Evolutionary conservation across 1,140 invertebrate species (phyloP), one percentile per base, ranked within the genome.

Genomic region (Oryzaephilus surinamensis): DNA sequence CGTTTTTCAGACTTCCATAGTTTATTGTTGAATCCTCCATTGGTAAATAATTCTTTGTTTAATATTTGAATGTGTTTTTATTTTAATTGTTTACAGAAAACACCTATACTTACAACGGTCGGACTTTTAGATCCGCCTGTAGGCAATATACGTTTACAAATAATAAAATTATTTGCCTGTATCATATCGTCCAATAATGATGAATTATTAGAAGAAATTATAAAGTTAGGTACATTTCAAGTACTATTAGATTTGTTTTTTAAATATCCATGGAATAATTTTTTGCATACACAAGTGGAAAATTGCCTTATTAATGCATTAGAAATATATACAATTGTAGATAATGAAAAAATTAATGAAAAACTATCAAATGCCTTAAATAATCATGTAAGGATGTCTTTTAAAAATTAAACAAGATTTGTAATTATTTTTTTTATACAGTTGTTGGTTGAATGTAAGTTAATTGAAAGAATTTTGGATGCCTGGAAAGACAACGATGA

Each of bases 231-330:
- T 18, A 70, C 67, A 6, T 53, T 69, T 38, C 52, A 59, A 19
- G 56, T 67, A 50, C 65, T 81, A 30, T 60, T 90, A 70, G 80
- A 90, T 67, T 67, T 91, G 63, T 84, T 86, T 71, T 86, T 90
- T 62, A 70, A 74, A 56, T 88, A 81, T 69, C 70, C 73, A 18
- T 81, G 83, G 75, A 92, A 93, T 68, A 93, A 89, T 69, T 91
- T 92, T 65, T 67, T 92, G 47, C 89, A 92, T 65, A 80, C 80
- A 38, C 81, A 88, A 69, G 81, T 89, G 31, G 77, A 81, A 62
- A 72, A 77, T 58, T 78, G 79, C 55, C 66, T 91, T 37, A 64
- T 69, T 33, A 71, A 76, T 62, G 77, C 83, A 46, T 67, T 87
- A 38, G 66, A 62, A 48, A 60, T 54, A 27, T 42, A 48, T 19